Evolutionary conservation across 2,797 vertebrate genomes (phyloP), one percentile per base, ranked within the genome.

Genomic region (Steatocranus sp.): DNA sequence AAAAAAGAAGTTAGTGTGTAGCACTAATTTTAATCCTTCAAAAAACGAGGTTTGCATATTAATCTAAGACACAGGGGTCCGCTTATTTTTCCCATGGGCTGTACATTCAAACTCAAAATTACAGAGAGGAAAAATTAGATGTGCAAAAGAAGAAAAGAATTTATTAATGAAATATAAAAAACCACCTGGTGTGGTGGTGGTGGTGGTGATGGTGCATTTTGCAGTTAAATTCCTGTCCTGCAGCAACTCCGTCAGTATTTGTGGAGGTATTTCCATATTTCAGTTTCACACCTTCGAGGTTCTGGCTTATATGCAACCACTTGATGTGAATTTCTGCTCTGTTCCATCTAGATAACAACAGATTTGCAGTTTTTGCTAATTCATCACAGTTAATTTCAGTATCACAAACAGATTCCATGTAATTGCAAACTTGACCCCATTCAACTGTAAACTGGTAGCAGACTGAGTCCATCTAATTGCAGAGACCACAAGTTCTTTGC

Each of bases 401-500:
- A 43, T 68, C 36, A 43, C 5, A 10, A 23, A 2, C 36, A 0
- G 63, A 68, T 7, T 43, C 1, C 36, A 25, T 17, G 36, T 17
- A 41, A 68, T 25, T 41, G 20, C 5, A 8, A 41, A 41, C 36
- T 10, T 25, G 20, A 41, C 36, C 0, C 36, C 3, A 17, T 23
- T 68, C 5, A 25, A 5, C 18, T 36, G 11, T 38, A 66, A 23
- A 66, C 34, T 6, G 61, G 3, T 15, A 41, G n/a, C n/a, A 41
- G 34, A 15, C 34, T 3, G n/a, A 41, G 12, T 43, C 20, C 8
- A 41, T 68, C 63, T 25, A 25, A 68, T 17, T 68, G 20, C 12
- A 61, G 15, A 2, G 11, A 63, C 0, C 7, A 0, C 32, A 0
- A 36, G 7, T 20, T 20, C 58, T 34, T 36, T 63, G 32, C 2